phyloP scores from a whole-genome alignment of 2,113 vertebrate species.

The Psittacus erithacus region DNA sequence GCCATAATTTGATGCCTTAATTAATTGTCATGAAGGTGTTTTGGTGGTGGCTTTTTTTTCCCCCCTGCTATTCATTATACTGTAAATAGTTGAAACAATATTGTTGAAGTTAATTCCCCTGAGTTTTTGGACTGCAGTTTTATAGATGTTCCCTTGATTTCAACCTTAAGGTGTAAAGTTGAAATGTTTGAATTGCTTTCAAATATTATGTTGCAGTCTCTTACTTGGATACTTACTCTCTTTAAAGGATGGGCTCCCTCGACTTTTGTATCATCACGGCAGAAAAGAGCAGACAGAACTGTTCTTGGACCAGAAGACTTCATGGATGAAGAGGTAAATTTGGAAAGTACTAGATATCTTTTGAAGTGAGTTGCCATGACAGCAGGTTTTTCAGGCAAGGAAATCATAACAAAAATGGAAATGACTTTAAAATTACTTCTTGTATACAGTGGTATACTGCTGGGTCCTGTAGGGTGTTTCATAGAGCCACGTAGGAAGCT shows the following conservation, averaged over 20 bases:
- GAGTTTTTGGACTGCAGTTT: background rate
- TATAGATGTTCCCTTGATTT: background rate
- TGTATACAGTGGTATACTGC: background rate
- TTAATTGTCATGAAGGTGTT: background rate
- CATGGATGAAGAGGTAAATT: slow-evolving; percentile 95
- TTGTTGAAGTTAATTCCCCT: background rate
- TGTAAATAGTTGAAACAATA: background rate
- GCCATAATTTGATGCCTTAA: background rate
- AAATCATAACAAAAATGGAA: background rate
- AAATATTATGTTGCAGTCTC: background rate
- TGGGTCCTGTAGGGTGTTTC: background rate
- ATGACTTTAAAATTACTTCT: background rate
- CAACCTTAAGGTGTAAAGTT: background rate
- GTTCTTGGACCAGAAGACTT: slow-evolving; percentile 88
- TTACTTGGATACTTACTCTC: background rate
- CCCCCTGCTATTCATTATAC: background rate
- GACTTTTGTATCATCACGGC: slow-evolving; percentile 89
- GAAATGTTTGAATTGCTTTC: background rate
- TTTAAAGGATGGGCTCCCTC: slow-evolving; percentile 91
- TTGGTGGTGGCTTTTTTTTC: background rate
- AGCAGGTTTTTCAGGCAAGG: background rate
- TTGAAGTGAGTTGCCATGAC: background rate
- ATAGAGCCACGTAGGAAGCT: background rate
- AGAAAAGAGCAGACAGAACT: slow-evolving; percentile 86
- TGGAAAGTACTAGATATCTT: background rate